These are phyloP conservation scores for Lytechinus variegatus DNA, from an alignment of 35 echinoderm and acorn worm genomes.

Conservation along the genomic window DNA sequence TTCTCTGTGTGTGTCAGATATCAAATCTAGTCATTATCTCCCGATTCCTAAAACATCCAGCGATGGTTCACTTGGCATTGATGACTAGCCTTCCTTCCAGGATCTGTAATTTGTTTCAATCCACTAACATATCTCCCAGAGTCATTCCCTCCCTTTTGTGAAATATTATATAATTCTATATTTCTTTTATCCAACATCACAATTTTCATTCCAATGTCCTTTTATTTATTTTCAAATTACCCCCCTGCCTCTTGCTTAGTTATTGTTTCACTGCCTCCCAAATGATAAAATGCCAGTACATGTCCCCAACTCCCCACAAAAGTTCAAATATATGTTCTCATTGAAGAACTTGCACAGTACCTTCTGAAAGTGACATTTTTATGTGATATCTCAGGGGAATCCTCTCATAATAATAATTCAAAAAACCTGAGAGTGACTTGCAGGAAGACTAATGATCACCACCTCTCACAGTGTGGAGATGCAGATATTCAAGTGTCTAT, in stretches of 20 bases:
- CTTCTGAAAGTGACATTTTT: not conserved
- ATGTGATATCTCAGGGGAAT: no score
- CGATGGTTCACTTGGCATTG: not conserved
- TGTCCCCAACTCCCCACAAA: no score
- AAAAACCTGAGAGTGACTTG: not conserved
- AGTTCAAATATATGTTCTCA: not conserved
- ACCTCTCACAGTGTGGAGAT: not conserved
- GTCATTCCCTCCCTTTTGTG: no score
- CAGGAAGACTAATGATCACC: not conserved
- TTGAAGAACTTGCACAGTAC: not conserved
- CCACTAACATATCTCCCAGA: no score
- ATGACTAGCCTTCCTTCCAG: not conserved
- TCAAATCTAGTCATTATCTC: slow-evolving; percentile 27
- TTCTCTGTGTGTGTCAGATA: slow-evolving; percentile 18
- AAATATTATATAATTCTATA: no score
- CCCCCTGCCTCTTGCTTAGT: no score
- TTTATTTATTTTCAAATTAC: no score
- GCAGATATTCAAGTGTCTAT: not conserved
- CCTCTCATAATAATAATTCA: not conserved
- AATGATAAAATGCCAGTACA: no score
- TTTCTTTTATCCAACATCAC: no score
- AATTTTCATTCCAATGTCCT: no score
- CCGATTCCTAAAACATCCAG: not conserved
- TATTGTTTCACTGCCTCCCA: no score
- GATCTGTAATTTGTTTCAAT: not conserved